Percentiles rank a stretch among this genome's conserved stretches.
Evolutionary conservation across 2,113 vertebrate genomes (phyloP).

Genomic region (Lota lota): DNA sequence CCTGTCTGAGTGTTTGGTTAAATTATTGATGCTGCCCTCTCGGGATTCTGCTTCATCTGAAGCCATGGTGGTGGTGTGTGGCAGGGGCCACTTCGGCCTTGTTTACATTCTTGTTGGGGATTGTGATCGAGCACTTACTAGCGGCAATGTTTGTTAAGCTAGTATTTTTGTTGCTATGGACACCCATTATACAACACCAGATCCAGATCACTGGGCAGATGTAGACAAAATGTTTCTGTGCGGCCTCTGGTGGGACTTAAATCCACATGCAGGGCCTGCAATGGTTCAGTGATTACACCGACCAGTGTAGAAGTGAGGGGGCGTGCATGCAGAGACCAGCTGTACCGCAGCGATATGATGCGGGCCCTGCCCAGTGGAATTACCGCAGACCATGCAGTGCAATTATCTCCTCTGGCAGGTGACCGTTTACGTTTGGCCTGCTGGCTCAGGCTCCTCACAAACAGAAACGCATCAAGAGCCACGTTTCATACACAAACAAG

Average conservation of each 20-base stretch:
- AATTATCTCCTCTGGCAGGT: constrained; percentile 47
- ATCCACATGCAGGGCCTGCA: constrained; percentile 27
- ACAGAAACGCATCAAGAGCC: constrained; percentile 8
- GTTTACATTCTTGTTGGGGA: constrained; percentile 57
- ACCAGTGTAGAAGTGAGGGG: constrained; percentile 27
- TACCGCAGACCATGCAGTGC: constrained; percentile 36
- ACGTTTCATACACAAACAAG: not conserved
- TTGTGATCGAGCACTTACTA: constrained; percentile 53
- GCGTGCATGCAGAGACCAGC: constrained; percentile 27
- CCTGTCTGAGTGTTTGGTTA: constrained; percentile 58
- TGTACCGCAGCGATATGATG: constrained; percentile 46
- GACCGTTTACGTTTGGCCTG: constrained; percentile 24
- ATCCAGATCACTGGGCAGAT: not conserved
- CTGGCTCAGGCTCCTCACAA: constrained; percentile 2
- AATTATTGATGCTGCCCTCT: constrained; percentile 69
- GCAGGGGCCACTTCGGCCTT: constrained; percentile 36
- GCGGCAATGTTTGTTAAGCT: constrained; percentile 24
- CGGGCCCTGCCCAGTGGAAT: constrained; percentile 34
- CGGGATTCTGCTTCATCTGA: constrained; percentile 50
- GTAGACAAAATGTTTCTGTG: not conserved
- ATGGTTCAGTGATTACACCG: constrained; percentile 46
- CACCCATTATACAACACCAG: constrained; percentile 5
- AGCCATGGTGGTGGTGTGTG: constrained; percentile 20
- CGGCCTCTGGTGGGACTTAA: constrained; percentile 27
- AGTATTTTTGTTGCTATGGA: constrained; percentile 34